Evolutionary conservation across 2,888 invertebrate genomes (phyloP).

Genomic region (Cetonia aurata): DNA sequence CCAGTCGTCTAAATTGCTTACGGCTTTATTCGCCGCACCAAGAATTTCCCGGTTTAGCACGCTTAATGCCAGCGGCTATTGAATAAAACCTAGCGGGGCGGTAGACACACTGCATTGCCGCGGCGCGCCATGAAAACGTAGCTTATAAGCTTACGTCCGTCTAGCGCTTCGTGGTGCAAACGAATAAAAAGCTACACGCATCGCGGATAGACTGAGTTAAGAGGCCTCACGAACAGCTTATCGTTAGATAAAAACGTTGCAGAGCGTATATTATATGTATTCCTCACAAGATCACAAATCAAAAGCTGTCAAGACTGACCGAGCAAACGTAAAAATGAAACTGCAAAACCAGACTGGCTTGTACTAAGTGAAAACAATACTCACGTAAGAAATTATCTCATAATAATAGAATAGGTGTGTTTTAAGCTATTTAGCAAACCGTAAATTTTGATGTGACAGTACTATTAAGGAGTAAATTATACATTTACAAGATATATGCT

Average conservation of each 20-base stretch:
- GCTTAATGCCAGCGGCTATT: slow-evolving; percentile 10
- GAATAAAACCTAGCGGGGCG: slow-evolving; percentile 8
- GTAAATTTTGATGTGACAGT: slow-evolving; percentile 14
- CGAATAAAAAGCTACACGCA: slow-evolving; percentile 3
- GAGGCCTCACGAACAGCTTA: slow-evolving; percentile 1
- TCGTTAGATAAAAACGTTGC: slow-evolving; percentile 18
- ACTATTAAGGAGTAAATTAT: slow-evolving; percentile 13
- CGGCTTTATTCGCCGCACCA: neutral
- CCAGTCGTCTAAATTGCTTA: neutral
- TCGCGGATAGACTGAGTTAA: slow-evolving; percentile 10
- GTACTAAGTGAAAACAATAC: slow-evolving; percentile 8
- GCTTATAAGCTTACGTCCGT: neutral
- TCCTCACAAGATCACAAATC: slow-evolving; percentile 25
- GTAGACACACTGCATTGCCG: neutral
- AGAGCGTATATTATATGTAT: slow-evolving; percentile 15
- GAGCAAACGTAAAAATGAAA: slow-evolving; percentile 14
- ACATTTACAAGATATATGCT: no score
- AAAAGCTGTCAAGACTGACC: slow-evolving; percentile 22
- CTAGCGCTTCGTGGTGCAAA: slow-evolving; percentile 3
- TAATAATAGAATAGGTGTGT: slow-evolving; percentile 23
- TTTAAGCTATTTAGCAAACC: slow-evolving; percentile 14
- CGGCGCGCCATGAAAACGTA: neutral
- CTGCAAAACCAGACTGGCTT: slow-evolving; percentile 9
- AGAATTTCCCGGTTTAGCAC: slow-evolving; percentile 21
- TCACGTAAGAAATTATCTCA: slow-evolving; percentile 14